Conservation (phyloP, 2,797 vertebrate genomes). For the Mus caroli region DNA sequence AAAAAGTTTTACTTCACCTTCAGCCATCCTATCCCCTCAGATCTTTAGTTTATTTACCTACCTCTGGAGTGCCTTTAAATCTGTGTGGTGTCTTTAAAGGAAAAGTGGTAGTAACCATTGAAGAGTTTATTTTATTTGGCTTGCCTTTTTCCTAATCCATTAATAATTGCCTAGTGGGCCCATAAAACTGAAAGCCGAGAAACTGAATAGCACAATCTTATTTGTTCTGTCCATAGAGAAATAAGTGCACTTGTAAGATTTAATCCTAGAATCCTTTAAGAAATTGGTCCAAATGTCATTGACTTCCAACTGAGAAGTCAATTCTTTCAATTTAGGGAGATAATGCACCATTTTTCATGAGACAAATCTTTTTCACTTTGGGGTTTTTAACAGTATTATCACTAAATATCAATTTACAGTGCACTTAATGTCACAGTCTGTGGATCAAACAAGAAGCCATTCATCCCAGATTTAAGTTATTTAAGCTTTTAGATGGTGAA, state of each 20-base stretch:
- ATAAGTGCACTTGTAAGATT: conserved; percentile 72
- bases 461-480: conserved; percentile 26
- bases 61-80: conserved; percentile 55
- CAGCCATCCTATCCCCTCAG: conserved; percentile 4
- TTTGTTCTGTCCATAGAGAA: conserved; percentile 72
- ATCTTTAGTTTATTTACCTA: conserved; percentile 61
- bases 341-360: conserved; percentile 55
- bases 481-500: conserved; percentile 33
- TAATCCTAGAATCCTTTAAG: conserved; percentile 68
- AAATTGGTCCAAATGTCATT: conserved; percentile 62
- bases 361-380: conserved; percentile 43
- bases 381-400: conserved; percentile 59
- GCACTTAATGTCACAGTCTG: conserved; percentile 55
- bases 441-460: conserved; percentile 60
- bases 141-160: conserved; percentile 62
- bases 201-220: conserved; percentile 52
- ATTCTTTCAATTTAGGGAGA: conserved; percentile 62
- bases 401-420: conserved; percentile 68
- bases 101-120: conserved; percentile 51
- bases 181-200: conserved; percentile 63
- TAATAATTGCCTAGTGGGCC: conserved; percentile 63
- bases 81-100: neutral
- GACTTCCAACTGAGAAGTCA: conserved; percentile 60
- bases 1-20: conserved; percentile 42
- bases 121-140: conserved; percentile 61